Conservation (phyloP, 2,113 vertebrate genomes). For the Aegotheles bennettii region DNA sequence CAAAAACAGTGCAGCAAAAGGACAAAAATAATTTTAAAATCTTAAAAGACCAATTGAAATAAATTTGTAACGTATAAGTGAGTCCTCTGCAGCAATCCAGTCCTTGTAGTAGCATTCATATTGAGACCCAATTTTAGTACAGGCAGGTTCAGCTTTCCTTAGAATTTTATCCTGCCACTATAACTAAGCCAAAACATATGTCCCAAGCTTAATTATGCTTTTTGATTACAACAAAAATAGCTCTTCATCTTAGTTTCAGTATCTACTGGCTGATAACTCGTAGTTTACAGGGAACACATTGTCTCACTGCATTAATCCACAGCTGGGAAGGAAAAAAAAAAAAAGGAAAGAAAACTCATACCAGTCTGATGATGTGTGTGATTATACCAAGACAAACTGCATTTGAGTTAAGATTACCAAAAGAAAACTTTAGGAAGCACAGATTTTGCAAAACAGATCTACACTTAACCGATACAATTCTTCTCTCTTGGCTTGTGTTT, state of each 20-base stretch:
- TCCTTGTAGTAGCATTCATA: neutral
- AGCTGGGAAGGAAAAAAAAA: neutral
- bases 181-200: constrained; percentile 27
- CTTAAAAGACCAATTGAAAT: constrained; percentile 59
- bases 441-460: neutral
- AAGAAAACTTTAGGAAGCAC: neutral
- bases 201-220: neutral
- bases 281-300: neutral
- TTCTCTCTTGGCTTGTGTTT: neutral
- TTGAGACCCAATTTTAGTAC: neutral
- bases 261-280: neutral
- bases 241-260: neutral
- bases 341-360: neutral
- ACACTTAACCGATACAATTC: neutral
- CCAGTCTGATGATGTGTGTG: neutral
- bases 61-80: constrained; percentile 21
- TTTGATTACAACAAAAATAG: constrained; percentile 20
- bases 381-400: neutral
- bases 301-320: neutral
- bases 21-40: constrained; percentile 63
- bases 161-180: neutral
- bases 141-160: neutral
- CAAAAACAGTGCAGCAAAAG: constrained; percentile 56
- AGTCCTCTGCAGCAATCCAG: neutral
- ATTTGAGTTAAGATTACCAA: neutral